Evolutionary conservation across 2,797 vertebrate genomes (phyloP).

Genomic region (Oryzias dopingdopingensis): DNA sequence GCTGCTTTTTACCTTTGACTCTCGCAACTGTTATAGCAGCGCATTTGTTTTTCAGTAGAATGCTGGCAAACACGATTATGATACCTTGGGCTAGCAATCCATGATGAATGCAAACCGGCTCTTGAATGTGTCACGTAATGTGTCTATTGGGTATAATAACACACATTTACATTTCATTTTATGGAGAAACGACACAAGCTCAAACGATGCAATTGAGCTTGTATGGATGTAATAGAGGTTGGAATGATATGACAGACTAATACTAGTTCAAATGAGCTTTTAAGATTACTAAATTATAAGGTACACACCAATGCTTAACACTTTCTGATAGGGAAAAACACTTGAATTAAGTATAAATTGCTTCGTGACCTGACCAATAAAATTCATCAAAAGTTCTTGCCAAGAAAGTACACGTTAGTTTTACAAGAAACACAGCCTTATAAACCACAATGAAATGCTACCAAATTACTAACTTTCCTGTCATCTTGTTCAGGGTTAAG

Average conservation of each 20-base stretch:
- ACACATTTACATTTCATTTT: conserved; percentile 22
- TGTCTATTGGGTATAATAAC: conserved; percentile 23
- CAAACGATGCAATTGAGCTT: conserved; percentile 25
- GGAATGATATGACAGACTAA: conserved; percentile 12
- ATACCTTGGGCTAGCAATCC: conserved; percentile 19
- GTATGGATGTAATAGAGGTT: conserved; percentile 12
- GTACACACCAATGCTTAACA: neutral
- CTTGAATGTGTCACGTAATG: conserved; percentile 23
- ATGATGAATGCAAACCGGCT: conserved; percentile 19
- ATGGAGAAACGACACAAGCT: conserved; percentile 15
- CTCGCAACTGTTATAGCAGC: neutral
- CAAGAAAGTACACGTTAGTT: too few species aligned
- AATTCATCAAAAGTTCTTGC: neutral
- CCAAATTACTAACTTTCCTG: too few species aligned
- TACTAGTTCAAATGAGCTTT: conserved; percentile 9
- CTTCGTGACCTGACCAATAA: neutral
- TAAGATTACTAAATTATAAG: conserved; percentile 7
- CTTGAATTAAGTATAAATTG: neutral
- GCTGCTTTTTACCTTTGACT: conserved; percentile 42
- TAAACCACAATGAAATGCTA: too few species aligned
- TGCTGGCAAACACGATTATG: conserved; percentile 5
- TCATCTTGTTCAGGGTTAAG: too few species aligned
- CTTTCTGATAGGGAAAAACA: neutral
- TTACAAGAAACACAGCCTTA: neutral
- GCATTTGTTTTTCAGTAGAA: conserved; percentile 31